phyloP scores from a whole-genome alignment of 2,113 vertebrate species.

The Pteropus alecto region DNA sequence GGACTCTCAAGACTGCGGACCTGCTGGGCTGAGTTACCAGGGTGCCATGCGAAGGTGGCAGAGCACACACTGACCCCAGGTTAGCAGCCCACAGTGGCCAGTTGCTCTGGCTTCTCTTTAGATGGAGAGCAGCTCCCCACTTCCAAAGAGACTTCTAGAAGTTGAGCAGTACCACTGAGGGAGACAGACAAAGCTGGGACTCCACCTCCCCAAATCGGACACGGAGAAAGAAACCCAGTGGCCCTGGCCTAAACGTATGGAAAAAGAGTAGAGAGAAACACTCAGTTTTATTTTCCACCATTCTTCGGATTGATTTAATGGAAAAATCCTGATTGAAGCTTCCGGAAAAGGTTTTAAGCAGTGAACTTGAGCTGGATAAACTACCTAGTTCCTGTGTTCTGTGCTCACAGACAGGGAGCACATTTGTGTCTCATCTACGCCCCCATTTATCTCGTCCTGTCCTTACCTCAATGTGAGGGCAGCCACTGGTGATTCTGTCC shows the following conservation, averaged over 20 bases:
- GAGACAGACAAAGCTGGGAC: neutral
- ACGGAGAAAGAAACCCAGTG: too few species aligned
- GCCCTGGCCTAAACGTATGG: accelerated
- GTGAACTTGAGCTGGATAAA: accelerated
- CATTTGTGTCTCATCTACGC: accelerated
- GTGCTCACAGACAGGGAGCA: neutral
- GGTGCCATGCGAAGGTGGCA: neutral
- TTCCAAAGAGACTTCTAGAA: neutral
- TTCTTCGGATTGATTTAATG: too few species aligned
- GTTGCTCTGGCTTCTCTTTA: neutral
- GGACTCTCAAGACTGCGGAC: accelerated
- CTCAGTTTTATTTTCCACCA: accelerated
- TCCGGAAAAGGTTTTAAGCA: neutral
- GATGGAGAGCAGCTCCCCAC: neutral
- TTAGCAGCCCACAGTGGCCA: neutral
- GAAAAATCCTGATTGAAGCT: neutral
- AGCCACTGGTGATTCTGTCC: neutral
- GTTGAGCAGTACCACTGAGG: neutral
- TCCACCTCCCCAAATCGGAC: too few species aligned
- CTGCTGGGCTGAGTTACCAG: neutral
- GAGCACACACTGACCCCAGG: accelerated
- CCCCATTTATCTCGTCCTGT: neutral
- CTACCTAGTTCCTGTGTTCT: accelerated
- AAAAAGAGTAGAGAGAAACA: neutral
- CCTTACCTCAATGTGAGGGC: neutral